Percentiles rank a stretch among this genome's conserved stretches.
Conservation (phyloP, 1,140 invertebrate genomes). For the Zaprionus gabonicus region DNA sequence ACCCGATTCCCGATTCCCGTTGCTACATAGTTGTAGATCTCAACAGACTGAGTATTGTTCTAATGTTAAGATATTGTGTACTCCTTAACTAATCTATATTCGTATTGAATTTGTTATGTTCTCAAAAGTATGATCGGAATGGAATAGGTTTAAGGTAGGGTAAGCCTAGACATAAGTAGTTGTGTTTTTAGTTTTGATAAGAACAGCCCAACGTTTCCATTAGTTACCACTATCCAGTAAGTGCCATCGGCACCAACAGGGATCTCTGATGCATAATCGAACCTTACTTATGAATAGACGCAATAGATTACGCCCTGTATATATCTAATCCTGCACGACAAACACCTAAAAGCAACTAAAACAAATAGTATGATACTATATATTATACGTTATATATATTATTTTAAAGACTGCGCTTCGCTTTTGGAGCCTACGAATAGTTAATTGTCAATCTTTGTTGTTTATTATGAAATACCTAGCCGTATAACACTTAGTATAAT, state of each 20-base stretch:
- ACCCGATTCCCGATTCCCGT: constrained; percentile 20
- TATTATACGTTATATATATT: constrained; percentile 27
- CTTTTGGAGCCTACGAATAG: constrained; percentile 33
- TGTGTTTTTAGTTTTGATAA: constrained; percentile 23
- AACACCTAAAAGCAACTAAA: constrained; percentile 18
- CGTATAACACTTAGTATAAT: constrained; percentile 1
- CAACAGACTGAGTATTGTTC: constrained; percentile 78
- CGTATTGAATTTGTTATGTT: constrained; percentile 23
- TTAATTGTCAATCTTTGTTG: constrained; percentile 41
- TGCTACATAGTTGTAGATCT: constrained; percentile 72
- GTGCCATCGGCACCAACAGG: constrained; percentile 59
- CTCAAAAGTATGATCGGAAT: constrained; percentile 54
- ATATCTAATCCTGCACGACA: constrained; percentile 8
- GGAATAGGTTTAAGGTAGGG: background rate
- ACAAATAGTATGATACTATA: constrained; percentile 18
- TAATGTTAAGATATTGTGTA: constrained; percentile 15
- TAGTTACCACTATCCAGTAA: constrained; percentile 67
- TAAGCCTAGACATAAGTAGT: constrained; percentile 2
- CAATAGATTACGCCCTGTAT: constrained; percentile 18
- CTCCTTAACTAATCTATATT: constrained; percentile 9
- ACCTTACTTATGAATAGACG: constrained; percentile 26
- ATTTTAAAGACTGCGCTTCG: constrained; percentile 70
- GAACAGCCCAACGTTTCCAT: constrained; percentile 60
- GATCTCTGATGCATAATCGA: constrained; percentile 69
- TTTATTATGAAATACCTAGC: constrained; percentile 22